Conservation (phyloP, 2,797 vertebrate species). For the Notolabrus celidotus region DNA sequence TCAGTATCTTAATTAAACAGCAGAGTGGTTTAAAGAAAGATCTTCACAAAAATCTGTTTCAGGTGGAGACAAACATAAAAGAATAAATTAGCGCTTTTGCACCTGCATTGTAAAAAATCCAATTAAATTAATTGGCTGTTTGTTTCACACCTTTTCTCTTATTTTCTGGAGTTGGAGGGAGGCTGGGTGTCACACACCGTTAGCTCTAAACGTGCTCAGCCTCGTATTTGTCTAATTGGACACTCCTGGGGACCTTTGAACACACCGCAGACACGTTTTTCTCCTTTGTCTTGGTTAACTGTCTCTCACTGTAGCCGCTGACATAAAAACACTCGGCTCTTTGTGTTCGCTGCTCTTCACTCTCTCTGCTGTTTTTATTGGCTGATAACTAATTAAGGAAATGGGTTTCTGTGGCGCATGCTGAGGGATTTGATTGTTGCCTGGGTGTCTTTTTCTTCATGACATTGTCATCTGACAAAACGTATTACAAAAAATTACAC, state of each 20-base stretch:
- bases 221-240: constrained; percentile 70
- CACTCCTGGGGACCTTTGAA: constrained; percentile 62
- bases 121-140: constrained; percentile 73
- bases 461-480: constrained; percentile 63
- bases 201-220: constrained; percentile 59
- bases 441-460: constrained; percentile 48
- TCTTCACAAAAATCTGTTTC: not conserved
- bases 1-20: constrained; percentile 22
- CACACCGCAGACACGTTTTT: constrained; percentile 38
- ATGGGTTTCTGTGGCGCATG: constrained; percentile 65
- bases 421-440: constrained; percentile 63
- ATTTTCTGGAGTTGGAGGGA: constrained; percentile 43
- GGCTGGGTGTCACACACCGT: constrained; percentile 45
- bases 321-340: constrained; percentile 29
- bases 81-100: constrained; percentile 34
- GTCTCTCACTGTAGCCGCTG: constrained; percentile 43
- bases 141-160: constrained; percentile 60
- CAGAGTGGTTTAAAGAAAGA: not conserved
- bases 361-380: constrained; percentile 51
- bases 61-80: constrained; percentile 10
- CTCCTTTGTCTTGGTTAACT: constrained; percentile 52
- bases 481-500: constrained; percentile 18
- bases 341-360: constrained; percentile 21
- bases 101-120: constrained; percentile 55
- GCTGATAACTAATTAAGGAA: constrained; percentile 63